Evolutionary conservation across 2,797 vertebrate genomes (phyloP).

Genomic region (Sternotherus odoratus): DNA sequence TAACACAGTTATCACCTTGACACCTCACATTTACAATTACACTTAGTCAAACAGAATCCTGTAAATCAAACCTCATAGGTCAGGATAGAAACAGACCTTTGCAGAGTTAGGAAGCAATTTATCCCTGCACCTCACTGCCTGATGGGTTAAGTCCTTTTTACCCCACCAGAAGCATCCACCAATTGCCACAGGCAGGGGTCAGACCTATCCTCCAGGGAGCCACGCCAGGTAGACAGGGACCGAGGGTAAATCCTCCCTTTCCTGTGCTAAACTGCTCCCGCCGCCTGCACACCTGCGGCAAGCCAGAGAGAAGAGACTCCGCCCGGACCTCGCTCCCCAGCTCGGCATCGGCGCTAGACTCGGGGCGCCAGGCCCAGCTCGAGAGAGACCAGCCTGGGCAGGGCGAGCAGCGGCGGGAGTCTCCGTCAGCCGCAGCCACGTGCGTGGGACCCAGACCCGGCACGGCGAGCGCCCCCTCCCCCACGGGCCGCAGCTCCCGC

Average conservation of each 20-base stretch:
- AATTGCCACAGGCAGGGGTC: too few relatives aligned
- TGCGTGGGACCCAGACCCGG: background rate
- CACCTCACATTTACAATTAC: background rate
- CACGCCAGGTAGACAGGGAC: background rate
- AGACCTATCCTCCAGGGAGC: background rate
- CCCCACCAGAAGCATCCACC: background rate
- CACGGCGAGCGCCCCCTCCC: background rate
- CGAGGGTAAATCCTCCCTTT: background rate
- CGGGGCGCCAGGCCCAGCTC: background rate
- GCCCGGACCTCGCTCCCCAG: background rate
- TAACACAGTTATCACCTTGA: too few relatives aligned
- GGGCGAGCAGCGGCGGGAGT: too few relatives aligned
- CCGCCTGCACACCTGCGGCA: background rate
- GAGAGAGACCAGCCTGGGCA: too few relatives aligned
- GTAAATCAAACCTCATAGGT: background rate
- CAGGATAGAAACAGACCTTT: background rate
- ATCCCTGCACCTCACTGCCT: background rate
- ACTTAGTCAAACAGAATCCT: background rate
- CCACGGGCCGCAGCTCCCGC: too few relatives aligned
- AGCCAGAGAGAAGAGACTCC: too few relatives aligned
- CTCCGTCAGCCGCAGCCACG: background rate
- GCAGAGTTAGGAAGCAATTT: background rate
- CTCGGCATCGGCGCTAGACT: background rate
- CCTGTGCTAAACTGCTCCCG: background rate
- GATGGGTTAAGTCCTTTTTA: background rate